Percentiles rank a stretch among this genome's conserved stretches.
Conservation (phyloP, 1,140 invertebrate species). For the Marisa cornuarietis region DNA sequence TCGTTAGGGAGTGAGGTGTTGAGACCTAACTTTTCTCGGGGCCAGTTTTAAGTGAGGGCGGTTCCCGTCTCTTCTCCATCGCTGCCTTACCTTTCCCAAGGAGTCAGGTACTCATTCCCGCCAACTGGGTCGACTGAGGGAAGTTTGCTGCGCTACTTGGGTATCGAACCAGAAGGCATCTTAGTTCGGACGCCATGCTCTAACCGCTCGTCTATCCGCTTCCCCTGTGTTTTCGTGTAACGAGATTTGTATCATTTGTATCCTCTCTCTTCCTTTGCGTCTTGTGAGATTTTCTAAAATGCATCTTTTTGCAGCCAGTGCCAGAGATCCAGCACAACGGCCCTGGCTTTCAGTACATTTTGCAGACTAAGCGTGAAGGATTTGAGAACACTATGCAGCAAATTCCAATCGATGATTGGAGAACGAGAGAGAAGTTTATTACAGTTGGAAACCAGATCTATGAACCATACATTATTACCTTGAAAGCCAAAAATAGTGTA, state of each 20-base stretch:
- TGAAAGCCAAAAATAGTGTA: constrained; percentile 88
- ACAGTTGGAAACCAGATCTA: constrained; percentile 73
- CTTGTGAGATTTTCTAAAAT: background rate
- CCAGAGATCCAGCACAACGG: constrained; percentile 96
- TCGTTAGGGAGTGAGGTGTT: too few species aligned
- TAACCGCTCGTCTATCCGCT: too few species aligned
- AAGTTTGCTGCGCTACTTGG: too few species aligned
- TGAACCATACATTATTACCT: constrained; percentile 89
- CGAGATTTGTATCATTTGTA: background rate
- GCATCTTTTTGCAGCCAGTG: constrained; percentile 77
- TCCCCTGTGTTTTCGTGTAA: too few species aligned
- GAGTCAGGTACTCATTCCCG: too few species aligned
- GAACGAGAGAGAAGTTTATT: constrained; percentile 26
- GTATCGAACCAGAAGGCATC: too few species aligned
- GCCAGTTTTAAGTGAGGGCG: too few species aligned
- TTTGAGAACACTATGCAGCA: constrained; percentile 14
- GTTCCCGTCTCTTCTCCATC: too few species aligned
- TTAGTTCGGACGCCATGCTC: too few species aligned
- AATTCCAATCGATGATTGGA: constrained; percentile 46
- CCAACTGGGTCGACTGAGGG: too few species aligned
- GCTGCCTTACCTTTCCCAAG: too few species aligned
- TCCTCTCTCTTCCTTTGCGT: background rate
- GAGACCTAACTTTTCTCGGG: too few species aligned
- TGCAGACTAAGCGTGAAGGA: constrained; percentile 80
- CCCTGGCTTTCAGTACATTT: constrained; percentile 89